phyloP scores from a whole-genome alignment of 1,140 invertebrate genomes.

The Brachionus sp. region DNA sequence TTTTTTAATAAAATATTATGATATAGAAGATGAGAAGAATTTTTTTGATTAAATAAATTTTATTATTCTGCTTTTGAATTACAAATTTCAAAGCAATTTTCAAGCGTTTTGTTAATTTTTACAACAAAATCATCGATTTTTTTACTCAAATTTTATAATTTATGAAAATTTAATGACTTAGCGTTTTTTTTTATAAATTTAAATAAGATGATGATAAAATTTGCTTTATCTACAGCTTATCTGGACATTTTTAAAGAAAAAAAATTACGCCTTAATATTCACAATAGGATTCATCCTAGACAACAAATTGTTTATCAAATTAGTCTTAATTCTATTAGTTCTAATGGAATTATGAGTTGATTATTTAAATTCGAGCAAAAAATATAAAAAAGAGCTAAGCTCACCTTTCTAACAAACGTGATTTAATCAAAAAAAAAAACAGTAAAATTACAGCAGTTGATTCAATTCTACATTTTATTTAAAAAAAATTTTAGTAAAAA shows the following conservation, averaged over 20 bases:
- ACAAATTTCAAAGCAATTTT: too few relatives aligned
- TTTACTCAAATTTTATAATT: background rate
- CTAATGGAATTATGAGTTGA: background rate
- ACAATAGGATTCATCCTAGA: background rate
- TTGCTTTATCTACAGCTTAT: background rate
- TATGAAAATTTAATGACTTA: background rate
- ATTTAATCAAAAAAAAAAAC: background rate
- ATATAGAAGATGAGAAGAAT: too few relatives aligned
- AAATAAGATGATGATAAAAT: background rate
- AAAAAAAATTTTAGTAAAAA: background rate
- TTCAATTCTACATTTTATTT: background rate
- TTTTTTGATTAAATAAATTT: too few relatives aligned
- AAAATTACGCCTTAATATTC: background rate
- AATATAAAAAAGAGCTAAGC: background rate
- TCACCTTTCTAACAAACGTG: background rate
- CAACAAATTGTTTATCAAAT: background rate
- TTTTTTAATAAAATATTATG: too few relatives aligned
- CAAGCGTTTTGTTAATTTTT: background rate
- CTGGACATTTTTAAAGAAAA: background rate
- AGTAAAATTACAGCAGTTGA: background rate
- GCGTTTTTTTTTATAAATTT: background rate
- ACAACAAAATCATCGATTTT: background rate
- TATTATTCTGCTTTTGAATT: too few relatives aligned
- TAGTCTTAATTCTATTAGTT: background rate
- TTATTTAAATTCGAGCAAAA: background rate